Conservation (phyloP, 2,113 vertebrate species). For the Chaetorhynchus papuensis region DNA sequence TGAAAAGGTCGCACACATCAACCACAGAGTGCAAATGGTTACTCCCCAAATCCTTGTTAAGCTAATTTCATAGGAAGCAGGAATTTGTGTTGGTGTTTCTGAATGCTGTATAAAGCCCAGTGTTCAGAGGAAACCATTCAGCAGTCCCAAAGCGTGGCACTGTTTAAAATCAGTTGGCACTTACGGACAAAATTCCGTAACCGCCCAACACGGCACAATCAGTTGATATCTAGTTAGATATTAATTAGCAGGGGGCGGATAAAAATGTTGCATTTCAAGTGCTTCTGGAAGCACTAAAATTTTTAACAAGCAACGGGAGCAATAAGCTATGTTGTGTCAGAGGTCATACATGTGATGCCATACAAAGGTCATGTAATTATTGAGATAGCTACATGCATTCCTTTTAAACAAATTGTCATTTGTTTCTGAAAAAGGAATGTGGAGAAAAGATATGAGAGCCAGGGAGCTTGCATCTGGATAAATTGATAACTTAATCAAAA, state of each 20-base stretch:
- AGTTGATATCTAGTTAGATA: not conserved
- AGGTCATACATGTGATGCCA: not conserved
- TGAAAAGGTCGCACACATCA: slow-evolving; percentile 21
- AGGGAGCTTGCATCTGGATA: not conserved
- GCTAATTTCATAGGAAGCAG: slow-evolving; percentile 27
- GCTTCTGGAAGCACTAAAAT: not conserved
- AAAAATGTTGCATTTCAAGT: not conserved
- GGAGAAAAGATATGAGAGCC: not conserved
- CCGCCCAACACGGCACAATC: not conserved
- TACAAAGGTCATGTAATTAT: not conserved
- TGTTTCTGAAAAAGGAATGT: not conserved
- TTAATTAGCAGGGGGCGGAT: not conserved
- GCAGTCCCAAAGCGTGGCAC: not conserved
- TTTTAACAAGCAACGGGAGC: not conserved
- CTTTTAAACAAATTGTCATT: not conserved
- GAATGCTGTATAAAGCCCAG: not conserved
- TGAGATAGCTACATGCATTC: not conserved
- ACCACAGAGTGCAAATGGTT: not conserved
- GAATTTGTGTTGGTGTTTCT: slow-evolving; percentile 54
- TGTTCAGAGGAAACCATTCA: not conserved
- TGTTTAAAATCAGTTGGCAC: slow-evolving; percentile 30
- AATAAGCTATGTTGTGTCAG: not conserved
- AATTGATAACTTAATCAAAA: not conserved
- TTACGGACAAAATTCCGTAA: not conserved
- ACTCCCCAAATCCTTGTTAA: slow-evolving; percentile 42